Evolutionary conservation across 2,113 vertebrate genomes (phyloP), one percentile per base, ranked within the genome.

Genomic region (Pipra filicauda): DNA sequence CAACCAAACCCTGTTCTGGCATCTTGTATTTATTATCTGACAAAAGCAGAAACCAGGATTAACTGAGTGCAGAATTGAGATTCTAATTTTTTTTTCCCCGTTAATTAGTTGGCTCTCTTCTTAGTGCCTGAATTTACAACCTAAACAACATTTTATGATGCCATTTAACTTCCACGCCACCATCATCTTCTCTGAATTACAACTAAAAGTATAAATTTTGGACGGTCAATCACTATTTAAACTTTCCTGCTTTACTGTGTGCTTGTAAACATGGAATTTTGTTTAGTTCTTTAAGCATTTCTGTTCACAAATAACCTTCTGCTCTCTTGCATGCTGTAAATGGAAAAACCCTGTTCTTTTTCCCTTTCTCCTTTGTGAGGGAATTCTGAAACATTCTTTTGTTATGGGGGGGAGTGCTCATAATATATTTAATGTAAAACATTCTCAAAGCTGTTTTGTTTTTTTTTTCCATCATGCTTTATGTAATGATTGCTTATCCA

Each of bases 11-110:
- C 80, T 81, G 15, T 75, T 81, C 77, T 8, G 8, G 70, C 77
- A 93, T 87, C 77, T 93, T 94, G 87, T 67, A 74, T 67, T 93
- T 84, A 94, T 96, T 81, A 94, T 78, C 84, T 75, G 77, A 59
- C 84, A 89, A 85, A 89, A 74, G 66, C 81, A 84, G n/a, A 71
- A 78, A 41, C 55, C n/a, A 33, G 55, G 43, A 85, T 71, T 86
- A 76, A 77, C 59, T 58, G 44, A 43, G 20, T 21, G 27, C 73
- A 87, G 61, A 93, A 87, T 0, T 43, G n/a, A 86, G 65, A 51
- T 46, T 35, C 48, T 33, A 58, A 43, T 2, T 37, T 46, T 74
- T 31, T 71, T 44, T 2, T 8, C 19, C 49, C 22, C 33, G 23
- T 52, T 3, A 21, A 54, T 82, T 54, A 73, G 24, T 37, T 70